Evolutionary conservation across 2,113 vertebrate genomes (phyloP).

Genomic region (Donacobius atricapilla): DNA sequence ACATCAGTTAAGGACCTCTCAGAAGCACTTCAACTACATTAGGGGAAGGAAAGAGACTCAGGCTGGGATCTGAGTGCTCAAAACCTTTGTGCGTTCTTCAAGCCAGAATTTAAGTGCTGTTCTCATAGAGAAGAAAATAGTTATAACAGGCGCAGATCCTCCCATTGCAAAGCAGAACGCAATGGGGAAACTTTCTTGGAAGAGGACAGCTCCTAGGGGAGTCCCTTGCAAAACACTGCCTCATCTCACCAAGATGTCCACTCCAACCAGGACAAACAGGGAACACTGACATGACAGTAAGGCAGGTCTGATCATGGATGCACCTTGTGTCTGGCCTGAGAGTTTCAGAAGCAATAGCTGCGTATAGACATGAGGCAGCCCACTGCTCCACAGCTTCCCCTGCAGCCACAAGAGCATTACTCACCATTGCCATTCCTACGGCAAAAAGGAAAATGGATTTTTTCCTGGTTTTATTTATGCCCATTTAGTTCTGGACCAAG

Average conservation of each 20-base stretch:
- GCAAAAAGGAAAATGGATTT: background rate
- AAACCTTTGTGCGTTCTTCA: background rate
- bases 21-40: background rate
- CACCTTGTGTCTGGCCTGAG: background rate
- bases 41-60: background rate
- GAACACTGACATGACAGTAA: rapidly evolving
- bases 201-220: background rate
- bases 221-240: background rate
- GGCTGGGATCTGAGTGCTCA: background rate
- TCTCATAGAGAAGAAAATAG: background rate
- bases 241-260: background rate
- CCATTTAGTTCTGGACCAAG: background rate
- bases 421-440: rapidly evolving
- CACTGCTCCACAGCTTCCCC: background rate
- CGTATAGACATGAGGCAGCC: rapidly evolving
- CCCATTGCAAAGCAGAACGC: background rate
- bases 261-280: background rate
- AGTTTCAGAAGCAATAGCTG: background rate
- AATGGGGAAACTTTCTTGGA: background rate
- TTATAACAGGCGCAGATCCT: background rate
- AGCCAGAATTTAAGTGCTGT: background rate
- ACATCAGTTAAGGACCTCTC: background rate
- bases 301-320: background rate
- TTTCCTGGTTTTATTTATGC: background rate
- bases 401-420: rapidly evolving